Evolutionary conservation across 2,113 vertebrate species (phyloP).

Genomic region (Mesembrinibis cayennensis): DNA sequence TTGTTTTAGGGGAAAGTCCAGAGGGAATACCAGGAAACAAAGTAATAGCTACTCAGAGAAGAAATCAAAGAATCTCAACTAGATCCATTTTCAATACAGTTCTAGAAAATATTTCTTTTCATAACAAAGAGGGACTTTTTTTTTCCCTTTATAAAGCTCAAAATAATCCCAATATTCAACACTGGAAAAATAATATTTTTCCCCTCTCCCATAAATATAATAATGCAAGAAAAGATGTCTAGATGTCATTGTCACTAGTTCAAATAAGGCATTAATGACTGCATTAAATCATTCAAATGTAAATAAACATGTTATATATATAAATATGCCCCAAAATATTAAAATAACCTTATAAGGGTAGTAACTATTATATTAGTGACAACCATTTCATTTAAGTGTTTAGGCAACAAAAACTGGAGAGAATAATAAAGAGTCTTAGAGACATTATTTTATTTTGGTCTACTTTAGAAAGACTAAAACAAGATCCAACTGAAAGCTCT

Average conservation of each 20-base stretch:
- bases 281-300: not conserved
- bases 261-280: not conserved
- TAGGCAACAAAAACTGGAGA: not conserved
- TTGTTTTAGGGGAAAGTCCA: not conserved
- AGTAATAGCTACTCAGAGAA: not conserved
- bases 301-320: not conserved
- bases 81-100: not conserved
- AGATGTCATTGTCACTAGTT: not conserved
- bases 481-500: not conserved
- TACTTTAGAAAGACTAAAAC: not conserved
- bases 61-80: not conserved
- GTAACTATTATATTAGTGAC: not conserved
- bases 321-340: not conserved
- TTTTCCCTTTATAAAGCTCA: not conserved
- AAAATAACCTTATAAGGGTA: not conserved
- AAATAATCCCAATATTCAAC: not conserved
- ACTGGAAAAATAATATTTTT: not conserved
- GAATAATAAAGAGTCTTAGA: not conserved
- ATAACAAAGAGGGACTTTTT: not conserved
- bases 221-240: not conserved
- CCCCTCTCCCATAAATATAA: not conserved
- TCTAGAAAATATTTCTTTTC: not conserved
- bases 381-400: not conserved
- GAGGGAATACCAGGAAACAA: not conserved
- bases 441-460: not conserved